These are phyloP conservation scores for Falco biarmicus DNA, from an alignment of 2,797 vertebrate species.

Conservation along the genomic window DNA sequence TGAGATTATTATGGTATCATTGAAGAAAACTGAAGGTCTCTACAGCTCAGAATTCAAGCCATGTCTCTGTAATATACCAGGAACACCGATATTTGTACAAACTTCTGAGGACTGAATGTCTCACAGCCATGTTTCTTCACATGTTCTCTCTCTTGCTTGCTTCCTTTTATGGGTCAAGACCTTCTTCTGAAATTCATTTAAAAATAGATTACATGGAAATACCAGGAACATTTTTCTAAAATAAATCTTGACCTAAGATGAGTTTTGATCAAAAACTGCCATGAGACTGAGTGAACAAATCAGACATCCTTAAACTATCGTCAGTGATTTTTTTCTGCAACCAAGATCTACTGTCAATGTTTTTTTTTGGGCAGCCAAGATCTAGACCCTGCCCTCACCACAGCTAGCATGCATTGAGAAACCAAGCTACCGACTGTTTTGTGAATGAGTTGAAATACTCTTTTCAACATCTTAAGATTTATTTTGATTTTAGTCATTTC, in stretches of 20 bases:
- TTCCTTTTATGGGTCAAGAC: not conserved
- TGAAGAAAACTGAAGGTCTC: not conserved
- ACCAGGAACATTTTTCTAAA: not conserved
- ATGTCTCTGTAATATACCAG: not conserved
- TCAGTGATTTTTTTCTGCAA: not conserved
- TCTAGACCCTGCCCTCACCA: not conserved
- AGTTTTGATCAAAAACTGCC: not conserved
- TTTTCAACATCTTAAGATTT: not conserved
- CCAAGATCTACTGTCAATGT: not conserved
- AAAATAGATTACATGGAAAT: not conserved
- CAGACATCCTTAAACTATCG: not conserved
- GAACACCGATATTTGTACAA: not conserved
- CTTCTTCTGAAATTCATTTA: not conserved
- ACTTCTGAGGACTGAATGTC: not conserved
- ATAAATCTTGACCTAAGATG: not conserved
- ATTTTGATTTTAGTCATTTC: not conserved
- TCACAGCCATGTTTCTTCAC: not conserved
- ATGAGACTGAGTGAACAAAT: not conserved
- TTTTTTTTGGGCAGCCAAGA: not conserved
- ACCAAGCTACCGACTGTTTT: not conserved
- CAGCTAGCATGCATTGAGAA: accelerated
- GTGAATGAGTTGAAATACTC: not conserved
- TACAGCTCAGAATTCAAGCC: not conserved
- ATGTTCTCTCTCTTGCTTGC: not conserved
- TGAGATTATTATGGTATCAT: not conserved